Conservation (phyloP, 2,797 vertebrate species). For the Trichosurus vulpecula region DNA sequence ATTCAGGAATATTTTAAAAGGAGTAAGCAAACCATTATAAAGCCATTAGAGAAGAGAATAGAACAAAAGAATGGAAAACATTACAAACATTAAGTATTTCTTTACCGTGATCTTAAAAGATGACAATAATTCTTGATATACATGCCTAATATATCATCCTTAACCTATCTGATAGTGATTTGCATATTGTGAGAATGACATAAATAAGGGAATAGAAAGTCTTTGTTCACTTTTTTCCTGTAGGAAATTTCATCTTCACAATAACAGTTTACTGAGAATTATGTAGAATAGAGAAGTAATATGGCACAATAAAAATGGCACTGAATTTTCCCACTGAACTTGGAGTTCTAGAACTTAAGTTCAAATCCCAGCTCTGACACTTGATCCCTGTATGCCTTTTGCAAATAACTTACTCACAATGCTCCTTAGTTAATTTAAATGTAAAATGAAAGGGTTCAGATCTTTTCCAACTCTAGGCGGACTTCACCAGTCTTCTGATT, state of each 20-base stretch:
- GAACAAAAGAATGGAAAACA: not conserved
- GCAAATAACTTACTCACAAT: not conserved
- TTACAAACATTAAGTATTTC: not conserved
- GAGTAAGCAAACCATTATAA: not conserved
- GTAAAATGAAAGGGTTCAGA: too few relatives aligned
- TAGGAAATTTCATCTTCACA: not conserved
- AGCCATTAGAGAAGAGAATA: not conserved
- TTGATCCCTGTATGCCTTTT: not conserved
- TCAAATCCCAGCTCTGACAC: too few relatives aligned
- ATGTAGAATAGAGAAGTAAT: not conserved
- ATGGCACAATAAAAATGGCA: not conserved
- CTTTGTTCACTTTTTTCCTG: not conserved
- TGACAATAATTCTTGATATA: not conserved
- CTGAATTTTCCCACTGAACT: not conserved
- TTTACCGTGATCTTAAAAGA: not conserved
- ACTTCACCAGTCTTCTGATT: not conserved
- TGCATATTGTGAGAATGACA: not conserved
- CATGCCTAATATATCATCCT: not conserved
- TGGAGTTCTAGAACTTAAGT: too few relatives aligned
- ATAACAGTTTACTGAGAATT: not conserved
- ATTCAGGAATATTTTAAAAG: not conserved
- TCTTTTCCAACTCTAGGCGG: not conserved
- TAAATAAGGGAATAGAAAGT: not conserved
- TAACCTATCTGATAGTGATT: not conserved
- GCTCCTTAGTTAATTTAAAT: not conserved